A percentile compares a stretch with the other conserved stretches of the same genome.
Evolutionary conservation across 2,888 invertebrate species (phyloP).

Genomic region (Acanthoscelides obtectus): DNA sequence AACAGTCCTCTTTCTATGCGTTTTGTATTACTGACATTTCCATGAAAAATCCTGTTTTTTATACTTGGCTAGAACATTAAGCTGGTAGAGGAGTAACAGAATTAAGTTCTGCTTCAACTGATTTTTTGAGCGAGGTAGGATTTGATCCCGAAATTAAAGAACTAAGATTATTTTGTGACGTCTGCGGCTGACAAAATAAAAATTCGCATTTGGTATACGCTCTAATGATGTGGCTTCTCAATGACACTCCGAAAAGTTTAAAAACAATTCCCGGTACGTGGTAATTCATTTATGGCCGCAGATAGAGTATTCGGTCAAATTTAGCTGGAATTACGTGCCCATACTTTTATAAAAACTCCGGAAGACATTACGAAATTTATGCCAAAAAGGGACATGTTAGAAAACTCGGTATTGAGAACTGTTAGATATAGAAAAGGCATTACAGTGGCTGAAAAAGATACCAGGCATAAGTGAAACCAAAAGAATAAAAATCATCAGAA

Average conservation of each 20-base stretch:
- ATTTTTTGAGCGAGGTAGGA: not conserved
- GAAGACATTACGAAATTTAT: not conserved
- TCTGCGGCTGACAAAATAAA: constrained; percentile 9
- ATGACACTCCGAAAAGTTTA: constrained; percentile 1
- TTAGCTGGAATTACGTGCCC: constrained; percentile 6
- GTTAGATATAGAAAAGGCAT: not conserved
- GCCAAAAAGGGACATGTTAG: not conserved
- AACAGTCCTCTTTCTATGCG: constrained; percentile 19
- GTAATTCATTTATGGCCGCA: constrained; percentile 2
- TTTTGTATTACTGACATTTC: constrained; percentile 15
- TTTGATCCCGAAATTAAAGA: not conserved
- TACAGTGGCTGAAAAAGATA: not conserved
- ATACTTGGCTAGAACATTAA: constrained; percentile 15
- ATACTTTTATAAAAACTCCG: constrained; percentile 4
- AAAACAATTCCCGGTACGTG: not conserved
- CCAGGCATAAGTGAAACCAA: not conserved
- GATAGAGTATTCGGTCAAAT: constrained; percentile 5
- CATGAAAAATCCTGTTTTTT: constrained; percentile 17
- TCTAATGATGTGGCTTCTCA: constrained; percentile 2
- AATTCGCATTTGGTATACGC: constrained; percentile 5
- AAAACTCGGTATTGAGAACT: too few relatives aligned
- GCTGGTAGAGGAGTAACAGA: not conserved
- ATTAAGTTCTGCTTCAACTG: not conserved
- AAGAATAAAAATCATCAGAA: not conserved
- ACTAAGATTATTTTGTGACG: constrained; percentile 5